These are phyloP conservation scores for Spodoptera littoralis DNA, from an alignment of 2,888 invertebrate species.

Conservation along the genomic window DNA sequence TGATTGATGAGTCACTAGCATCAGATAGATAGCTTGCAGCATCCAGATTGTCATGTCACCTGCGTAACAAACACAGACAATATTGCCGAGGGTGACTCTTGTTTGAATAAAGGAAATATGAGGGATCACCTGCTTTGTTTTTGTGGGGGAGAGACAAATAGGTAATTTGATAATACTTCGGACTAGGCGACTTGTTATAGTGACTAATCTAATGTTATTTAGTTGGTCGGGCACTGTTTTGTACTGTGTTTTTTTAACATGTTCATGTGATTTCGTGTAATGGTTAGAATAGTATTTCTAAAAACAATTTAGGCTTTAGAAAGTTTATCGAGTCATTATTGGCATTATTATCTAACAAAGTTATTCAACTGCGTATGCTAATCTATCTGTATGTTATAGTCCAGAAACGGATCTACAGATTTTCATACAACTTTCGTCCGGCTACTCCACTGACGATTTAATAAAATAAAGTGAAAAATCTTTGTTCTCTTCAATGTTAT, in stretches of 20 bases:
- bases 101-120: constrained; percentile 42
- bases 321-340: too few species aligned
- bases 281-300: background rate
- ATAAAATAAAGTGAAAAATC: constrained; percentile 7
- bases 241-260: too few species aligned
- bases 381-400: too few species aligned
- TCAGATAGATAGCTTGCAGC: constrained; percentile 21
- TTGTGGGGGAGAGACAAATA: constrained; percentile 33
- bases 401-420: too few species aligned
- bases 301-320: too few species aligned
- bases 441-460: too few species aligned
- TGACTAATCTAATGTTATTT: constrained; percentile 31
- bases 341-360: too few species aligned
- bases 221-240: background rate
- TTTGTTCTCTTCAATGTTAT: constrained; percentile 13
- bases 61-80: constrained; percentile 20
- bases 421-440: too few species aligned
- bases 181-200: constrained; percentile 20
- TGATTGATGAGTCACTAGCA: constrained; percentile 30
- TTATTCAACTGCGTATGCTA: too few species aligned
- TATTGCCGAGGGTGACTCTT: constrained; percentile 31
- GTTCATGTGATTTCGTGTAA: constrained; percentile 5
- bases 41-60: constrained; percentile 23
- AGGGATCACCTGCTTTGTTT: constrained; percentile 47
- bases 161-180: constrained; percentile 38